Percentiles rank a stretch among this genome's conserved stretches.
Evolutionary conservation across 1,140 invertebrate genomes (phyloP).

Genomic region (Penaeus japonicus): DNA sequence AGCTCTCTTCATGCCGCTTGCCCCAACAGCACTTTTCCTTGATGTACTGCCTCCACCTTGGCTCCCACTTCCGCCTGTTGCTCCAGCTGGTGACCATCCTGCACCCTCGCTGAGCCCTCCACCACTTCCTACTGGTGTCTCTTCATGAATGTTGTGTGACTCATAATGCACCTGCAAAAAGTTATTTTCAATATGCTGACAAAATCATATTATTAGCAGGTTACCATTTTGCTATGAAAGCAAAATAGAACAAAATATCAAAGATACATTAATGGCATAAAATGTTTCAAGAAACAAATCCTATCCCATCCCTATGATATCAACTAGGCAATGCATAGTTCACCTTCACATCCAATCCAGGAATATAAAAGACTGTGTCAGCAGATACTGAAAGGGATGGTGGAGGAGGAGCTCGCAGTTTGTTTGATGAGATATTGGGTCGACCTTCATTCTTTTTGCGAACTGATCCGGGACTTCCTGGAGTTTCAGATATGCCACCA

Average conservation of each 20-base stretch:
- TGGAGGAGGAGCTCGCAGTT: conserved; percentile 63
- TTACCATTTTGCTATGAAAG: too few species aligned
- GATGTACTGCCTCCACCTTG: neutral
- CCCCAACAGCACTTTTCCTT: conserved; percentile 23
- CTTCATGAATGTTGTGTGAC: conserved; percentile 79
- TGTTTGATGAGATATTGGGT: conserved; percentile 60
- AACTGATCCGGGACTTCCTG: conserved; percentile 65
- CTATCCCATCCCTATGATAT: neutral
- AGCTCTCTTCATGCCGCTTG: conserved; percentile 79
- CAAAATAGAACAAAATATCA: too few species aligned
- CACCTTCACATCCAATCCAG: conserved; percentile 92
- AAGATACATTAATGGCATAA: too few species aligned
- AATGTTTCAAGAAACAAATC: neutral
- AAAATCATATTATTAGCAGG: too few species aligned
- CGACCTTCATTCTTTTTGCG: conserved; percentile 58
- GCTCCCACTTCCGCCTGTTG: neutral
- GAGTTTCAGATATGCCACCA: conserved; percentile 73
- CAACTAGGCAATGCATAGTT: conserved; percentile 18
- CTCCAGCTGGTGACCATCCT: conserved; percentile 31
- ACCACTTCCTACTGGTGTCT: conserved; percentile 61
- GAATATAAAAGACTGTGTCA: conserved; percentile 94
- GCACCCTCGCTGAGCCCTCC: conserved; percentile 23
- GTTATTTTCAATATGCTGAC: neutral
- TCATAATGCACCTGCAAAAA: conserved; percentile 79
- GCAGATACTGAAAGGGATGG: conserved; percentile 74